phyloP scores from a whole-genome alignment of 2,888 invertebrate species.

The Lepas anatifera region DNA sequence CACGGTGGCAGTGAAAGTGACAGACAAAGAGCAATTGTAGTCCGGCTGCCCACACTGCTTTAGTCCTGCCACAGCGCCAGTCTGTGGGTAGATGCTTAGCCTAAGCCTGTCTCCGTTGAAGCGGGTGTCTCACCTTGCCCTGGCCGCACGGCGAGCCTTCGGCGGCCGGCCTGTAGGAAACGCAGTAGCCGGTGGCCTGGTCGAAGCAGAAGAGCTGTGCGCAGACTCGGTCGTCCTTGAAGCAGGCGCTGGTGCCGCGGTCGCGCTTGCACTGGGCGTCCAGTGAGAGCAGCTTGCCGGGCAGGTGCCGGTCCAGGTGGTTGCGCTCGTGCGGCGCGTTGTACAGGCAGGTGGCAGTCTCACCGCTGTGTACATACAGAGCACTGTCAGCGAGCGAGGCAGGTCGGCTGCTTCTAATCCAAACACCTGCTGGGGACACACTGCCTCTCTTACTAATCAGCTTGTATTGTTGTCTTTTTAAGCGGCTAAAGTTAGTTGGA shows the following conservation, averaged over 20 bases:
- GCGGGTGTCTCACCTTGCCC: conserved; percentile 76
- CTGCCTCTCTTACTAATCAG: too few species aligned
- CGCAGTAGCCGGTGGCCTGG: conserved; percentile 86
- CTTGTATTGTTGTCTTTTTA: too few species aligned
- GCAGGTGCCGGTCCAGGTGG: conserved; percentile 71
- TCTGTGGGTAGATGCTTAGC: too few species aligned
- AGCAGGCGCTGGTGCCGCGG: conserved; percentile 74
- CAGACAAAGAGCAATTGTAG: too few species aligned
- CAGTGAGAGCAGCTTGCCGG: conserved; percentile 73
- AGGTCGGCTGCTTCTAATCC: too few species aligned
- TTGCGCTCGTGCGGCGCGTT: conserved; percentile 90
- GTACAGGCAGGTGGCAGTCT: conserved; percentile 83
- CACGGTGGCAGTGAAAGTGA: too few species aligned
- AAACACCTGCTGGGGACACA: too few species aligned
- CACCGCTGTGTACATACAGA: conserved; percentile 51
- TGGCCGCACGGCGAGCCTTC: conserved; percentile 89
- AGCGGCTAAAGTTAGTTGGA: too few species aligned
- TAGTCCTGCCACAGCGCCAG: too few species aligned
- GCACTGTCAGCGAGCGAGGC: too few species aligned
- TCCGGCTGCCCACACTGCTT: too few species aligned
- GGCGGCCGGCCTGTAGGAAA: conserved; percentile 86
- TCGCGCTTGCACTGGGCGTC: conserved; percentile 89
- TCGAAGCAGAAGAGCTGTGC: conserved; percentile 92
- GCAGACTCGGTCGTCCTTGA: conserved; percentile 87
- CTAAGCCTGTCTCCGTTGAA: too few species aligned